Evolutionary conservation across 35 echinoderm and acorn worm species (phyloP), one percentile per base, ranked within the genome.

Genomic region (Chiridota heheva): DNA sequence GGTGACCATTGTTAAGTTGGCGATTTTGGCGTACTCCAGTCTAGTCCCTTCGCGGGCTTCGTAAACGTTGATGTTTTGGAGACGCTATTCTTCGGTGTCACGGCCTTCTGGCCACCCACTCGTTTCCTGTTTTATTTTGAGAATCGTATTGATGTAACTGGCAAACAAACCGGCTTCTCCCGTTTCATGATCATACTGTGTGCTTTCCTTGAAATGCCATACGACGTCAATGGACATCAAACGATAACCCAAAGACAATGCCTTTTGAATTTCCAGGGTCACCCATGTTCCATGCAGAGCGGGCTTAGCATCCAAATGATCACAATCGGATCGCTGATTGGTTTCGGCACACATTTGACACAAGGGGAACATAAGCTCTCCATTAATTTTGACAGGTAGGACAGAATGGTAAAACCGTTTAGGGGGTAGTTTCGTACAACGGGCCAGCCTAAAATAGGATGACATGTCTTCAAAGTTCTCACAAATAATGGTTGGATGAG

Each of bases 111-210:
- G 89, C 71, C 73, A 91, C 8, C 89, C 82, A 0, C n/a, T n/a
- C n/a, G n/a, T n/a, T n/a, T n/a, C n/a, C n/a, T n/a, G n/a, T n/a
- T n/a, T n/a, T n/a, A n/a, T 53, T 53, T 53, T 53, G 10, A 53
- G 22, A 53, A 53, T 13, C 48, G 48, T 53, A 69, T 83, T 86
- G 22, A 91, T 81, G 64, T 86, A 91, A 8, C 63, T 48, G 1
- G 89, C 81, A 20, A 91, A 91, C 40, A 90, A 73, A 29, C 87
- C 87, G 6, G 80, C 88, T 17, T 65, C 34, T 58, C 79, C n/a
- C 5, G 70, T 72, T 34, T 28, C 1, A 7, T 58, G 62, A 27
- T 86, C 73, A 31, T 86, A 91, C 29, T 70, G 17, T 36, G 57
- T 46, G 16, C 49, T 59, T 35, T 90, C 31, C 3, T 48, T 22